A percentile compares a stretch with the other conserved stretches of the same genome.
Conservation (phyloP, 2,888 invertebrate genomes). For the Tenthredo mesomela region DNA sequence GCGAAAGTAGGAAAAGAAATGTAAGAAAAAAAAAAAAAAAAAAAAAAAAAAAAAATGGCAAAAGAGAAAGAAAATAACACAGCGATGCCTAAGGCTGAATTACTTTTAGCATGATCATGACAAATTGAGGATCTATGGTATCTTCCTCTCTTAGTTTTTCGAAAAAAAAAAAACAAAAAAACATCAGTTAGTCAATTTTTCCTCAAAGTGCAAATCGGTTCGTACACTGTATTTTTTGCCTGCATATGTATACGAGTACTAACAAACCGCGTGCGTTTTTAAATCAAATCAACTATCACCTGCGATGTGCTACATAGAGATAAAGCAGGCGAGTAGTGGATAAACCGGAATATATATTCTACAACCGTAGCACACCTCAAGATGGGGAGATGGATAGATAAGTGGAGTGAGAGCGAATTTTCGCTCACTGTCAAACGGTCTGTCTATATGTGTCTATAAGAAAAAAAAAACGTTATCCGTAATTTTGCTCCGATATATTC, state of each 20-base stretch:
- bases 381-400: neutral
- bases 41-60: too few species aligned
- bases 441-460: neutral
- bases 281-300: constrained; percentile 25
- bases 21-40: neutral
- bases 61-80: neutral
- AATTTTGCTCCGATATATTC: neutral
- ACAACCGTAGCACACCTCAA: neutral
- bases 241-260: too few species aligned
- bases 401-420: constrained; percentile 22
- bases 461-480: neutral
- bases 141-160: too few species aligned
- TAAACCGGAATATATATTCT: constrained; percentile 23
- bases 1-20: neutral
- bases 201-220: neutral
- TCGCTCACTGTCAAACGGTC: constrained; percentile 13
- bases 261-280: neutral
- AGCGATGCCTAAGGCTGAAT: neutral
- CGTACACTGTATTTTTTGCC: too few species aligned
- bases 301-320: neutral
- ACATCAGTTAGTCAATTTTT: neutral
- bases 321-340: neutral
- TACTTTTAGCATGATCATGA: neutral
- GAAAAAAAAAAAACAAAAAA: too few species aligned
- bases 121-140: too few species aligned